Evolutionary conservation across 2,797 vertebrate species (phyloP), one percentile per base, ranked within the genome.

Genomic region (Pseudotriccus pelzelni): DNA sequence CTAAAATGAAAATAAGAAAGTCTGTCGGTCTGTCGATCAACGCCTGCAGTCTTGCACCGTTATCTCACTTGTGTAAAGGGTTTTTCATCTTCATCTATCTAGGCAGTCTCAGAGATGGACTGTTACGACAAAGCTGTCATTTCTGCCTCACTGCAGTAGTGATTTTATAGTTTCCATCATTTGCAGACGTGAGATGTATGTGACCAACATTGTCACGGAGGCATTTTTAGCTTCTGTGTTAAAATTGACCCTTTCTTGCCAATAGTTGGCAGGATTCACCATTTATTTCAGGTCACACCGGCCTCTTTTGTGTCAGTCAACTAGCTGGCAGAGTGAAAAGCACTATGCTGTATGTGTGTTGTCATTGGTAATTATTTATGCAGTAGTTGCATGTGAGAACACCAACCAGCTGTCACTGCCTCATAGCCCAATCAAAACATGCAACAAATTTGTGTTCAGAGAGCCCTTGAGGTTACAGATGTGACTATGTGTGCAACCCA

Each of bases 1-100:
- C 83, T 90, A 82, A 90, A 86, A 74, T 86, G 63, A 82, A 93
- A 91, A 86, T 60, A 68, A 90, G 80, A 73, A 84, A 91, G 37
- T 15, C 67, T 91, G 47, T 53, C 83, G 76, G 44, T 76, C 68
- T 81, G 41, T 63, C 8, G 0, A 93, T 87, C 73, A 92, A 10
- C 25, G 9, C 23, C 66, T 52, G 47, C 0, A 1, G 69, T 84
- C 58, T 59, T 63, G 34, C 39, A 30, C 63, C 5, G 0, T 69
- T 84, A 86, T 82, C 77, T 79, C 67, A 63, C 69, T 89, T 79
- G 21, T 36, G 9, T 79, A 91, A 81, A 90, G 52, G 34, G 20
- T 5, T 93, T 96, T 88, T 91, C 56, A 9, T 62, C 79, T 87
- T 94, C 50, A 23, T 67, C 69, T 93, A 1, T 56, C 47, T 60